phyloP scores from a whole-genome alignment of 2,888 invertebrate species.

The Oligia latruncula region DNA sequence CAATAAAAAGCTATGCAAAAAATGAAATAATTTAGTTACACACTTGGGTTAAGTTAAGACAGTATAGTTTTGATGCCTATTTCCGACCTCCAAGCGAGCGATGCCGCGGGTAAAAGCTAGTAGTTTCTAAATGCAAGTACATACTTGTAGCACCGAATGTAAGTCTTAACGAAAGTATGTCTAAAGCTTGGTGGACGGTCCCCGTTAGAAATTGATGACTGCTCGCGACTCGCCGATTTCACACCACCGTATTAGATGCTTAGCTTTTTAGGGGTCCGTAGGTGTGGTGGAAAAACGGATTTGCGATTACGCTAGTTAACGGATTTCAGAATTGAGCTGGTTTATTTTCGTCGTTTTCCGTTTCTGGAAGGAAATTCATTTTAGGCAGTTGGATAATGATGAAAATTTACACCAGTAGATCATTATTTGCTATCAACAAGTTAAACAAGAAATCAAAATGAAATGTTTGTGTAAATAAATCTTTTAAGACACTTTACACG shows the following conservation, averaged over 20 bases:
- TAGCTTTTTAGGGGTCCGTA: conserved; percentile 63
- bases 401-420: too few relatives aligned
- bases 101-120: background rate
- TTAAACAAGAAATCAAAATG: too few relatives aligned
- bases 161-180: conserved; percentile 59
- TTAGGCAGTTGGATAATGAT: too few relatives aligned
- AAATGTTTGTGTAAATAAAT: too few relatives aligned
- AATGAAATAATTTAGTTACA: too few relatives aligned
- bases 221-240: conserved; percentile 79
- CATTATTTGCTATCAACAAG: too few relatives aligned
- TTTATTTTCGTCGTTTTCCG: background rate
- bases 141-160: conserved; percentile 30
- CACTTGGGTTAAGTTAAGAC: too few relatives aligned
- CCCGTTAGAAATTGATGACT: conserved; percentile 84
- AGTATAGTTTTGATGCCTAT: background rate
- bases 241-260: conserved; percentile 81
- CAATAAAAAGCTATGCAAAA: too few relatives aligned
- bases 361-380: too few relatives aligned
- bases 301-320: background rate
- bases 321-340: background rate
- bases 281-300: background rate
- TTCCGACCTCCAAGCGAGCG: background rate
- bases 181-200: conserved; percentile 50
- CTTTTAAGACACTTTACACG: too few relatives aligned
- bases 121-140: conserved; percentile 16